Evolutionary conservation across 2,888 invertebrate species (phyloP), one percentile per base, ranked within the genome.

Genomic region (Blastobasis lacticolella): DNA sequence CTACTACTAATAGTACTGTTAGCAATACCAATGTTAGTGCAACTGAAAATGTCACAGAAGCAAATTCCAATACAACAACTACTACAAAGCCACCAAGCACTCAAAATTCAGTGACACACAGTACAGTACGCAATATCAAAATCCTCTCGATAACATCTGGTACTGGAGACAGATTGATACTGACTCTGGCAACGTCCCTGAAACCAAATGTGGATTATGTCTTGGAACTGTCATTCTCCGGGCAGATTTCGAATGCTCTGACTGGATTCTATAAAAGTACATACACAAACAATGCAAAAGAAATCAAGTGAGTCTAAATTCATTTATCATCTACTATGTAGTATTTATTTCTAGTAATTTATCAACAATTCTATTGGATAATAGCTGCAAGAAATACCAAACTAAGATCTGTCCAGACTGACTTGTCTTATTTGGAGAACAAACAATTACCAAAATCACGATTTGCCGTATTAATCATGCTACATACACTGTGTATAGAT

Each of bases 201-300:
- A 78, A 83, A 60, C 69, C 81, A 5, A 73, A 81, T 40, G 78
- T 87, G 7, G 89, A 89, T 64, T 92, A 92, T 56, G 89, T 85
- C 0, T 66, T 92, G 37, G 83, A 90, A 60, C 66, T 92, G 8
- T 80, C 89, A 3, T 92, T 90, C 64, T 68, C 72, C 8, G 92
- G 91, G 8, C 70, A 64, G 23, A 89, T 92, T 37, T 89, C 89
- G n/a, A 90, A 92, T 63, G 85, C 91, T 3, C 73, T 92, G 54
- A 88, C 86, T 48, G 94, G 94, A 49, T 92, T 94, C 67, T 94
- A 93, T 67, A 89, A 90, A 63, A 92, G 91, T 60, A 89, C 89
- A 45, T 94, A 94, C 63, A 75, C 69, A 5, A 82, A 89, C 45
- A 86, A 80, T 42, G 65, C 81, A 38, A 71, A 77, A 42, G 71